A percentile compares a stretch with the other conserved stretches of the same genome.
These are phyloP conservation scores for Centropyge bicolor DNA, from an alignment of 2,797 vertebrate species.

Conservation along the genomic window DNA sequence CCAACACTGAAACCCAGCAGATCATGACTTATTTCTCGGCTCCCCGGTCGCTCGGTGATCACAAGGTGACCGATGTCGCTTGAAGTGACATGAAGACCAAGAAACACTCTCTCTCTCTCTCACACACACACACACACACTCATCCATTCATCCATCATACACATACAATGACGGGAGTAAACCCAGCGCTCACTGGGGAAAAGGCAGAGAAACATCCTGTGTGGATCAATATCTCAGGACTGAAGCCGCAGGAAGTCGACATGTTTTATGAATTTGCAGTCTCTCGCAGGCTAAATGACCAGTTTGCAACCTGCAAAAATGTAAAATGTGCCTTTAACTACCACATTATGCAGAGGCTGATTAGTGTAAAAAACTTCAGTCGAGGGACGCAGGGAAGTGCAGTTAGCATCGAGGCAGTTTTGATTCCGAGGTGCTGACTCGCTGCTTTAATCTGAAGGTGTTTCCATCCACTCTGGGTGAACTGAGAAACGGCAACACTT, in stretches of 20 bases:
- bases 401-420: not conserved
- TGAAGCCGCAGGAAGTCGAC: not conserved
- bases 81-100: slow-evolving; percentile 47
- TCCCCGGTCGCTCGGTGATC: slow-evolving; percentile 36
- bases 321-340: not conserved
- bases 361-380: not conserved
- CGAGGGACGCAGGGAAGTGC: not conserved
- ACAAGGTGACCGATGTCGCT: slow-evolving; percentile 50
- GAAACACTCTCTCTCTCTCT: not conserved
- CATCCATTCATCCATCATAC: not conserved
- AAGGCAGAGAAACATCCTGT: not conserved
- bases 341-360: not conserved
- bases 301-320: not conserved
- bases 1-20: slow-evolving; percentile 37
- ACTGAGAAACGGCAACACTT: not conserved
- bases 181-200: not conserved
- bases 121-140: not conserved
- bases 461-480: not conserved
- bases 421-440: not conserved
- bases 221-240: not conserved
- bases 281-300: not conserved
- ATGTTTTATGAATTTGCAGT: not conserved
- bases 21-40: slow-evolving; percentile 56
- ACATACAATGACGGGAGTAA: not conserved
- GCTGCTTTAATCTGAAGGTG: not conserved